Percentiles rank a stretch among this genome's conserved stretches.
Evolutionary conservation across 2,797 vertebrate genomes (phyloP).

Genomic region (Gobionotothen gibberifrons): DNA sequence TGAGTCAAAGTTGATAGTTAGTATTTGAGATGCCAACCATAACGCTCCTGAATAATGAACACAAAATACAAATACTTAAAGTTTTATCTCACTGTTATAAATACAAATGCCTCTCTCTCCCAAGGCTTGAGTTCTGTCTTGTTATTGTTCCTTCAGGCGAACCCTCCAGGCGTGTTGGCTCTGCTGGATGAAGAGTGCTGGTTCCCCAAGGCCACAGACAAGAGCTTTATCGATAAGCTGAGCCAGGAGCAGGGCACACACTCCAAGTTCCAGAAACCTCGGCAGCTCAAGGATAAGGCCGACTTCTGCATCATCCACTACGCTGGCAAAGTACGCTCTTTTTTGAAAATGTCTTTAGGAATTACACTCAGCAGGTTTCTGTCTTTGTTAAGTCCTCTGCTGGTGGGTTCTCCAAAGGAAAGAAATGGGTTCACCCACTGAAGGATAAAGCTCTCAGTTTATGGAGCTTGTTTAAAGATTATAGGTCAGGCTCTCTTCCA

Average conservation of each 20-base stretch:
- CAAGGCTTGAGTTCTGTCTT: not conserved
- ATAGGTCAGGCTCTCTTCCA: not conserved
- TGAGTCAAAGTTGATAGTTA: not conserved
- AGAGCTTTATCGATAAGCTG: slow-evolving; percentile 97
- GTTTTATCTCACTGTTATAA: not conserved
- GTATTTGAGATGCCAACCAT: not conserved
- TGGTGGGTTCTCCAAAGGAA: not conserved
- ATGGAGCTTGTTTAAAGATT: not conserved
- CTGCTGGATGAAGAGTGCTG: slow-evolving; percentile 98
- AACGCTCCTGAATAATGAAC: not conserved
- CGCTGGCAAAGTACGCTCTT: slow-evolving; percentile 90
- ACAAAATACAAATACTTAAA: not conserved
- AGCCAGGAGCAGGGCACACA: slow-evolving; percentile 96
- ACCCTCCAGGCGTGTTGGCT: slow-evolving; percentile 95
- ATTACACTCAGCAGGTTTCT: not conserved
- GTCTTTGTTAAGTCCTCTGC: not conserved
- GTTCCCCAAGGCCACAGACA: slow-evolving; percentile 99
- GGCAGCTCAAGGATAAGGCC: slow-evolving; percentile 97
- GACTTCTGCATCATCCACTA: slow-evolving; percentile 99
- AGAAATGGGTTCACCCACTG: not conserved
- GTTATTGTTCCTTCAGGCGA: slow-evolving; percentile 83
- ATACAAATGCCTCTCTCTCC: not conserved
- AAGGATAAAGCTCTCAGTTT: slow-evolving; percentile 14
- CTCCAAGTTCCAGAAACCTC: slow-evolving; percentile 96
- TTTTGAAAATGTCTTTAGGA: slow-evolving; percentile 8